Conservation (phyloP, 1,140 invertebrate species). For the Gryllus bimaculatus region DNA sequence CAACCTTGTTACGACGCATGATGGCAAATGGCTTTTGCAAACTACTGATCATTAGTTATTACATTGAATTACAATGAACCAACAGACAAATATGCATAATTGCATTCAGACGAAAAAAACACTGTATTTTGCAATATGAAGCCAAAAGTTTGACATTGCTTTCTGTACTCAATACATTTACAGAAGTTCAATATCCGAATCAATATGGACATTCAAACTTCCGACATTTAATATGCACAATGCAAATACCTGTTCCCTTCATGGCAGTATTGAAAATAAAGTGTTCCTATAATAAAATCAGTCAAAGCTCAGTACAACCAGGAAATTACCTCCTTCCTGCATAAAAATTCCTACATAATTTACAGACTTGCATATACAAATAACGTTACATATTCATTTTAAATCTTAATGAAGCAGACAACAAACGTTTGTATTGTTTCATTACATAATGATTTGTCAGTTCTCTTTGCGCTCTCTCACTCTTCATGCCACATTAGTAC, state of each 20-base stretch:
- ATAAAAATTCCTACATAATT: neutral
- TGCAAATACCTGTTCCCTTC: neutral
- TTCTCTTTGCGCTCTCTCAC: neutral
- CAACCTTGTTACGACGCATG: too few relatives aligned
- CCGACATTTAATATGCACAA: neutral
- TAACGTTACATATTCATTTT: neutral
- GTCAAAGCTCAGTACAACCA: neutral
- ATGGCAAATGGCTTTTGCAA: too few relatives aligned
- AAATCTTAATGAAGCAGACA: neutral
- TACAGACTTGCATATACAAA: slow-evolving; percentile 5
- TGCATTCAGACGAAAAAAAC: too few relatives aligned
- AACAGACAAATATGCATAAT: too few relatives aligned
- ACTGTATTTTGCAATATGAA: too few relatives aligned
- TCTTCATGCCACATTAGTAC: neutral
- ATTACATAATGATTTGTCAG: neutral
- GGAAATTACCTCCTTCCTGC: neutral
- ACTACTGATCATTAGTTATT: too few relatives aligned
- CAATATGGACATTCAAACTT: neutral
- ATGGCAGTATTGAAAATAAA: slow-evolving; percentile 1
- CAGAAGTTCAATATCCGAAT: too few relatives aligned
- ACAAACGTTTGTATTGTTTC: neutral
- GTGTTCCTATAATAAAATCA: neutral
- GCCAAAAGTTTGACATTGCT: too few relatives aligned
- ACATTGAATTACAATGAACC: too few relatives aligned
- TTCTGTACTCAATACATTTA: too few relatives aligned